Evolutionary conservation across 1,140 invertebrate genomes (phyloP).

Genomic region (Oscheius sp.): DNA sequence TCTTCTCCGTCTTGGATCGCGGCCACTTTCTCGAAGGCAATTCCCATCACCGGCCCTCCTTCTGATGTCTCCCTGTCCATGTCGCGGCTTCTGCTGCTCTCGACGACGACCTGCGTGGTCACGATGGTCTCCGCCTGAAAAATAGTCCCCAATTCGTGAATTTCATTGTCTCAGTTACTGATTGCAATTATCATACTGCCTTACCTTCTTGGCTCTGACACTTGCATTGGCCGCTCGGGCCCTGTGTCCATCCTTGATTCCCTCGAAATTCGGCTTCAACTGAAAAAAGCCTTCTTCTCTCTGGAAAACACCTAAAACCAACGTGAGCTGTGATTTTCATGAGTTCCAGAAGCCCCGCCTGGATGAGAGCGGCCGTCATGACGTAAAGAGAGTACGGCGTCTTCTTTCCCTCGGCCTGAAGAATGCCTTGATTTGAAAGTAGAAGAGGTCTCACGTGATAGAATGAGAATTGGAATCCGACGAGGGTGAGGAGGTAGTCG

Average conservation of each 20-base stretch:
- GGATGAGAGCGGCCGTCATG: conserved; percentile 82
- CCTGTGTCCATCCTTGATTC: conserved; percentile 69
- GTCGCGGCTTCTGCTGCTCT: not conserved
- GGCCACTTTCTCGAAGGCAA: not conserved
- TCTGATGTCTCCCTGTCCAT: conserved; percentile 73
- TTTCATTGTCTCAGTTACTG: too few relatives aligned
- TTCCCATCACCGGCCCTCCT: conserved; percentile 68
- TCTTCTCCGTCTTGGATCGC: conserved; percentile 66
- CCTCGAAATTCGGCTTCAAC: conserved; percentile 24
- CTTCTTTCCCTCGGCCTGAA: conserved; percentile 60
- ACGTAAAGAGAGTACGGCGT: conserved; percentile 81
- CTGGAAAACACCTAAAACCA: conserved; percentile 62
- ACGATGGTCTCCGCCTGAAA: conserved; percentile 77
- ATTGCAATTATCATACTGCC: too few relatives aligned
- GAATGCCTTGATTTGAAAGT: conserved; percentile 4
- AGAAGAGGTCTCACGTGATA: conserved; percentile 64
- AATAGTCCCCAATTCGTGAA: too few relatives aligned
- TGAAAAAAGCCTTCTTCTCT: not conserved
- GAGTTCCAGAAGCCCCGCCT: conserved; percentile 79
- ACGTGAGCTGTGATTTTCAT: conserved; percentile 88
- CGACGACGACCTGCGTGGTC: not conserved
- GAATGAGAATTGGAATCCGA: conserved; percentile 89
- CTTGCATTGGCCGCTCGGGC: conserved; percentile 75
- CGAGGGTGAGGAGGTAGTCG: conserved; percentile 82
- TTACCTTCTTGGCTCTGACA: conserved; percentile 82